Conservation (phyloP, 2,888 invertebrate genomes). For the Lordiphosa fenestrarum region DNA sequence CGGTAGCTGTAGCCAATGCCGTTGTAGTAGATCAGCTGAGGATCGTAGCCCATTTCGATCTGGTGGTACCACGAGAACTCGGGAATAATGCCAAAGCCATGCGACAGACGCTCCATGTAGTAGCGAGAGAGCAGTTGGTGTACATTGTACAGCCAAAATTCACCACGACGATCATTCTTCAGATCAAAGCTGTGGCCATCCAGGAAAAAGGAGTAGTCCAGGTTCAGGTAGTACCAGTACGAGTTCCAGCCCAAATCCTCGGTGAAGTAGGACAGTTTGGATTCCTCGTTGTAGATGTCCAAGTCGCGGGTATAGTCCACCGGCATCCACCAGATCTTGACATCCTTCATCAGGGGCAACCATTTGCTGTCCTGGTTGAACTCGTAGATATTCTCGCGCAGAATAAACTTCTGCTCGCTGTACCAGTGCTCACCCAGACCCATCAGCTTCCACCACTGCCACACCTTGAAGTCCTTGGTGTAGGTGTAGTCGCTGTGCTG, state of each 20-base stretch:
- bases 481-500: conserved; percentile 57
- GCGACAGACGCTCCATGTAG: conserved; percentile 87
- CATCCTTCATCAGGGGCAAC: conserved; percentile 57
- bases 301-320: conserved; percentile 84
- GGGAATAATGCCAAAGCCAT: conserved; percentile 85
- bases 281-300: conserved; percentile 81
- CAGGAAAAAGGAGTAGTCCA: conserved; percentile 85
- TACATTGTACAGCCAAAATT: conserved; percentile 84
- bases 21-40: conserved; percentile 84
- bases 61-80: conserved; percentile 82
- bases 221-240: conserved; percentile 84
- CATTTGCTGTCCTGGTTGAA: conserved; percentile 63
- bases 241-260: conserved; percentile 87
- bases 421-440: conserved; percentile 72
- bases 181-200: conserved; percentile 82
- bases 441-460: conserved; percentile 78
- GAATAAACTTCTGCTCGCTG: conserved; percentile 57
- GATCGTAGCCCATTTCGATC: conserved; percentile 83
- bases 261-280: conserved; percentile 85
- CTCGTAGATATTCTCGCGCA: conserved; percentile 69
- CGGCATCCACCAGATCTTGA: conserved; percentile 74
- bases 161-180: conserved; percentile 84
- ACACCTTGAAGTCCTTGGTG: conserved; percentile 74
- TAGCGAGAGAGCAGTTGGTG: conserved; percentile 87
- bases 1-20: conserved; percentile 85